Evolutionary conservation across 2,113 vertebrate genomes (phyloP).

Genomic region (Elephantulus edwardii): DNA sequence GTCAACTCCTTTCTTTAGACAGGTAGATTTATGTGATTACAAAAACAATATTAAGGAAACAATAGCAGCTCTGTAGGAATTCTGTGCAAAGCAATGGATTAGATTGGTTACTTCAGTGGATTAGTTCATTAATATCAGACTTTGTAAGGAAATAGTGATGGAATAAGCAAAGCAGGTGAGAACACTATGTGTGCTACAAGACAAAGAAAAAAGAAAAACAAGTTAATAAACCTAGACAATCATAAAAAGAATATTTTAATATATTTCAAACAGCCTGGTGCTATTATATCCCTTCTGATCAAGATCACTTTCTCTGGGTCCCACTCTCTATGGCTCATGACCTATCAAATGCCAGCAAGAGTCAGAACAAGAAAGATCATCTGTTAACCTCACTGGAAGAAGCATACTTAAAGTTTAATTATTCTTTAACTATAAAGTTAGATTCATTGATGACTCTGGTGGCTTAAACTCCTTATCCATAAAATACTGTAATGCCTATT

Average conservation of each 20-base stretch:
- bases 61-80: neutral
- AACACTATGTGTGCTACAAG: neutral
- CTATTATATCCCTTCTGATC: too few relatives aligned
- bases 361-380: neutral
- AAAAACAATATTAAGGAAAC: slow-evolving; percentile 47
- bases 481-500: neutral
- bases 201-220: neutral
- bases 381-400: neutral
- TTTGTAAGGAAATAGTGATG: neutral
- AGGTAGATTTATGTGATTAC: slow-evolving; percentile 37
- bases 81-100: neutral
- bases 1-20: neutral
- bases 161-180: neutral
- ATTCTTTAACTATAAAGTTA: neutral
- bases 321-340: neutral
- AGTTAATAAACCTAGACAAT: neutral
- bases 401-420: neutral
- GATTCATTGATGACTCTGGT: neutral
- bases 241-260: slow-evolving; percentile 1
- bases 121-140: neutral
- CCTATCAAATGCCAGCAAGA: neutral
- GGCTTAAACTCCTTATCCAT: neutral
- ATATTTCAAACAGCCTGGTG: neutral
- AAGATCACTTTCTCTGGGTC: neutral
- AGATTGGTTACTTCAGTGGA: neutral